Percentiles rank a stretch among this genome's conserved stretches.
Conservation (phyloP, 2,113 vertebrate genomes). For the Paradoxurus hermaphroditus region DNA sequence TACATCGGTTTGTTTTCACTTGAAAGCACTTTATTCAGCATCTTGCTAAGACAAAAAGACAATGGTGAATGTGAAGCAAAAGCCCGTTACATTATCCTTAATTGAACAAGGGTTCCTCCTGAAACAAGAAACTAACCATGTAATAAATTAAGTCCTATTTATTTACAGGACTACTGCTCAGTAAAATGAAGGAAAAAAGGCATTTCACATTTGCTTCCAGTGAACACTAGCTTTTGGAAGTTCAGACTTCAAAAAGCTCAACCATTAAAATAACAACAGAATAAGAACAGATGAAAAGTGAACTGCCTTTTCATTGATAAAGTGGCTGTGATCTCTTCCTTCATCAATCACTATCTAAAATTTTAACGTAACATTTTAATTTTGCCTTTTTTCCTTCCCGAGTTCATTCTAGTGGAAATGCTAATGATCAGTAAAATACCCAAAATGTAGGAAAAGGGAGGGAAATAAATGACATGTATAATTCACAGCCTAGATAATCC, state of each 20-base stretch:
- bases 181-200: neutral
- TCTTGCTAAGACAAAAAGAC: constrained; percentile 38
- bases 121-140: neutral
- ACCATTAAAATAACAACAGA: neutral
- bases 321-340: neutral
- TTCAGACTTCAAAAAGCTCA: neutral
- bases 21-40: constrained; percentile 44
- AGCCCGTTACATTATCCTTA: constrained; percentile 17
- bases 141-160: constrained; percentile 34
- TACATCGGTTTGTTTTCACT: constrained; percentile 48
- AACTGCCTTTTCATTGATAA: neutral
- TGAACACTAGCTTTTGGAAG: neutral
- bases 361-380: constrained; percentile 51
- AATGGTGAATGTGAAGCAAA: neutral
- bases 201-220: neutral
- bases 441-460: neutral
- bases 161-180: neutral
- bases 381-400: neutral
- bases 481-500: constrained; percentile 16
- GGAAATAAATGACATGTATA: neutral
- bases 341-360: constrained; percentile 30
- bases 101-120: constrained; percentile 33
- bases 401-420: constrained; percentile 23
- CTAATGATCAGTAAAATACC: constrained; percentile 39
- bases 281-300: neutral